Evolutionary conservation across 2,888 invertebrate species (phyloP), one percentile per base, ranked within the genome.

Genomic region (Xanthorhoe spadicearia): DNA sequence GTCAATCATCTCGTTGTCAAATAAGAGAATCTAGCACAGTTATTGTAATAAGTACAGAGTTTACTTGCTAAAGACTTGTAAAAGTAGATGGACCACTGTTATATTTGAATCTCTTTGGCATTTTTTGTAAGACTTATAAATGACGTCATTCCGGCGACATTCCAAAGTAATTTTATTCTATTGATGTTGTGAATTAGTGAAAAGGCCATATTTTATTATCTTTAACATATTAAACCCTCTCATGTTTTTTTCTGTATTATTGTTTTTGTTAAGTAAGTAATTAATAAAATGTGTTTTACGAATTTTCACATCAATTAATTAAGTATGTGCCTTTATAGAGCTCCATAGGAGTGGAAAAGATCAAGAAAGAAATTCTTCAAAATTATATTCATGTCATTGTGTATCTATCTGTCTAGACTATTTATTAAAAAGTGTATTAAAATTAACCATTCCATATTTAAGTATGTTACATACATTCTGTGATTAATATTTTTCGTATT

Each of bases 401-500:
- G 3, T 58, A n/a, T 15, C 9, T 49, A 48, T 60, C 9, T 54
- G 19, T 56, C 17, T 72, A 77, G 5, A 76, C 77, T 83, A 84
- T 87, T 85, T 83, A 83, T 81, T 79, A 71, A 78, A 76, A 61
- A 61, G 55, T 15, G 59, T 46, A 63, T 62, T 62, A 78, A n/a
- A n/a, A 77, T 76, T 81, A 82, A 86, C 88, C 92, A 92, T 92
- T 92, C 91, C 92, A 89, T 85, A 82, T 81, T 80, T 85, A 85
- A 56, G 28, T 71, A 83, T 83, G 78, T 82, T 79, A 84, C 85
- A 84, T 85, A 85, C 79, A 85, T 83, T 84, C 88, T 91, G 91
- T 91, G 90, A 91, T 91, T 90, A 87, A 90, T 87, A 13, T 80
- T 79, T 82, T 82, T 79, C 77, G 77, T 78, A 74, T 77, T 75